These are phyloP conservation scores for Eulacestoma nigropectus DNA, from an alignment of 2,113 vertebrate species.

Conservation along the genomic window DNA sequence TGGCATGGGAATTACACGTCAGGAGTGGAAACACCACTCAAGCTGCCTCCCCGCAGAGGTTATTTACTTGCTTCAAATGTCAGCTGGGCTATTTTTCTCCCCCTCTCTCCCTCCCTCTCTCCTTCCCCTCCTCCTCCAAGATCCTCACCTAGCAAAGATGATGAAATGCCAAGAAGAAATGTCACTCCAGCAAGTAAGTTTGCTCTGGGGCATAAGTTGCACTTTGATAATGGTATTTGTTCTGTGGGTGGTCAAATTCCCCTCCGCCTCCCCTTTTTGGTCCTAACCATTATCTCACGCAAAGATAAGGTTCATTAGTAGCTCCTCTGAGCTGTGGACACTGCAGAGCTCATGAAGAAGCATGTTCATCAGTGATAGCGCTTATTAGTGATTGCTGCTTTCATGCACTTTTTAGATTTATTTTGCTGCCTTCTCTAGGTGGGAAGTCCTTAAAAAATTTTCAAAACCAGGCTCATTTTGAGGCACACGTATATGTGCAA, in stretches of 20 bases:
- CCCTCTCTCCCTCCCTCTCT: background rate
- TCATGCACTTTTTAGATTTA: background rate
- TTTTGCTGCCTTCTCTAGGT: background rate
- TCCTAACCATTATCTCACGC: constrained; percentile 51
- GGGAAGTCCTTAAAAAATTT: background rate
- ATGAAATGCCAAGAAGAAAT: constrained; percentile 51
- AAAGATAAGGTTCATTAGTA: constrained; percentile 67
- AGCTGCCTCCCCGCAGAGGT: background rate
- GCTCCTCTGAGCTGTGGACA: constrained; percentile 40
- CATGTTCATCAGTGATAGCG: background rate
- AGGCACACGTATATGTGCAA: fast-evolving
- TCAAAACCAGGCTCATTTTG: fast-evolving
- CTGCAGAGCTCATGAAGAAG: constrained; percentile 12
- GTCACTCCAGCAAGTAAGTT: constrained; percentile 26
- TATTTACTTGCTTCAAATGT: constrained; percentile 29
- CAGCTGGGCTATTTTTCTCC: background rate
- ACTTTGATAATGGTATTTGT: constrained; percentile 62
- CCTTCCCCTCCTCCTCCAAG: constrained; percentile 7
- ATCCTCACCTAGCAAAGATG: constrained; percentile 30
- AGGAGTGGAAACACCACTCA: background rate
- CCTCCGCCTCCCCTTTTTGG: constrained; percentile 27
- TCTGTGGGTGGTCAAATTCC: constrained; percentile 67
- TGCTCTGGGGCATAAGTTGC: constrained; percentile 46
- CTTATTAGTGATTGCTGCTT: background rate
- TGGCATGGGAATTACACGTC: background rate